Evolutionary conservation across 2,888 invertebrate genomes (phyloP).

Genomic region (Trachelus iudaicus): DNA sequence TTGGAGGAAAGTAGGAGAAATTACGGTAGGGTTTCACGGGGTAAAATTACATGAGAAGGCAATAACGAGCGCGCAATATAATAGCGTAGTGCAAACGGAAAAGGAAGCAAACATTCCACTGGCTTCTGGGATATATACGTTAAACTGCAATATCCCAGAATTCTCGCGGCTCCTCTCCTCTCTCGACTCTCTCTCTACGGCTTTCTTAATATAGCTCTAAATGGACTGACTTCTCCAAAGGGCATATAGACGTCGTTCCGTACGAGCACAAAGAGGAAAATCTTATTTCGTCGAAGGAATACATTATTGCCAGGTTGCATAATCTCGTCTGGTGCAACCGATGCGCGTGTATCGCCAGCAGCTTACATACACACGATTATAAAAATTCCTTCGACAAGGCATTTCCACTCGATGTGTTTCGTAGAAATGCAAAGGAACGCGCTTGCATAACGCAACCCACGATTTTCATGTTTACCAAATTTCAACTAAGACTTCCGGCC

Average conservation of each 20-base stretch:
- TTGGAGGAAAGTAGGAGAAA: background rate
- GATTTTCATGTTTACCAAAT: background rate
- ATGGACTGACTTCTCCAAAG: background rate
- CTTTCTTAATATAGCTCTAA: background rate
- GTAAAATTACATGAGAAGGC: constrained; percentile 50
- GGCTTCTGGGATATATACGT: constrained; percentile 31
- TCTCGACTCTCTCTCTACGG: constrained; percentile 8
- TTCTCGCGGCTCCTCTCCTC: constrained; percentile 22
- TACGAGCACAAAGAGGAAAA: background rate
- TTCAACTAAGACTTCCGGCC: background rate
- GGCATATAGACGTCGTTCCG: background rate
- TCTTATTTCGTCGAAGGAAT: background rate
- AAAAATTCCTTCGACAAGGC: background rate
- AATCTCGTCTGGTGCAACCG: background rate
- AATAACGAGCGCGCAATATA: constrained; percentile 49
- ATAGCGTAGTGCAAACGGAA: constrained; percentile 39
- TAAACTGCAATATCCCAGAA: constrained; percentile 50
- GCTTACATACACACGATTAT: background rate
- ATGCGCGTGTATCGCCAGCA: background rate
- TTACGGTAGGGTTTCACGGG: constrained; percentile 17
- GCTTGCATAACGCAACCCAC: background rate
- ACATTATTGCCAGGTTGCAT: background rate
- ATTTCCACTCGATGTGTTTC: background rate
- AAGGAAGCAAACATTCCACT: constrained; percentile 23
- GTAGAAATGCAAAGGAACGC: background rate